These are phyloP conservation scores for Rhabdornis inornatus DNA, from an alignment of 2,113 vertebrate genomes.

Conservation along the genomic window DNA sequence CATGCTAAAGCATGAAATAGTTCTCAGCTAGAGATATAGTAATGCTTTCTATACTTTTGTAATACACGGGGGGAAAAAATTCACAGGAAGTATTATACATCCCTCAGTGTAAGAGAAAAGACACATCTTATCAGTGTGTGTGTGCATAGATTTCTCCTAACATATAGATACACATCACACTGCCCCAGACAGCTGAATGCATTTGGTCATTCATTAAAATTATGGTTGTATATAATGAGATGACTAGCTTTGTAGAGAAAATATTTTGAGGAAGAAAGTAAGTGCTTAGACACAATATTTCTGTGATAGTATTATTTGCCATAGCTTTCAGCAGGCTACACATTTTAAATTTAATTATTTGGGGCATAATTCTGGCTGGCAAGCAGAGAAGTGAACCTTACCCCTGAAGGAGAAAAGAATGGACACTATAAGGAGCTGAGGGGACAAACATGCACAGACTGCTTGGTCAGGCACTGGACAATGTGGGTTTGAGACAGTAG, in stretches of 20 bases:
- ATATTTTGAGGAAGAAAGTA: not conserved
- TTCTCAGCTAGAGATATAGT: slow-evolving; percentile 59
- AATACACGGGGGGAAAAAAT: not conserved
- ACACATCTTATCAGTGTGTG: not conserved
- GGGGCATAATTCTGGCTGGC: not conserved
- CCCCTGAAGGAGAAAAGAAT: not conserved
- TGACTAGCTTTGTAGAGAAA: not conserved
- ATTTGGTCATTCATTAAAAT: slow-evolving; percentile 30
- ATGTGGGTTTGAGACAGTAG: not conserved
- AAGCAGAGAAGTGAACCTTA: not conserved
- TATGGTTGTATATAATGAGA: not conserved
- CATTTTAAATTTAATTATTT: not conserved
- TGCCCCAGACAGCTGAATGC: not conserved
- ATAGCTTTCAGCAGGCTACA: not conserved
- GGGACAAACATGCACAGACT: not conserved
- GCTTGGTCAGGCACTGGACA: not conserved
- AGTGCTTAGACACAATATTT: not conserved
- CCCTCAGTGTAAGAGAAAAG: slow-evolving; percentile 1
- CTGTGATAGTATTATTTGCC: not conserved
- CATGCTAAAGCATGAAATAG: slow-evolving; percentile 57
- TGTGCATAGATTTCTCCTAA: slow-evolving; percentile 1
- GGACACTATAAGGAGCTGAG: not conserved
- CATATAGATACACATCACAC: not conserved
- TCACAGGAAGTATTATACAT: slow-evolving; percentile 3
- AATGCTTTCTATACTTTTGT: slow-evolving; percentile 45